Evolutionary conservation across 1,140 invertebrate species (phyloP).

Genomic region (Caenorhabditis tropicalis): DNA sequence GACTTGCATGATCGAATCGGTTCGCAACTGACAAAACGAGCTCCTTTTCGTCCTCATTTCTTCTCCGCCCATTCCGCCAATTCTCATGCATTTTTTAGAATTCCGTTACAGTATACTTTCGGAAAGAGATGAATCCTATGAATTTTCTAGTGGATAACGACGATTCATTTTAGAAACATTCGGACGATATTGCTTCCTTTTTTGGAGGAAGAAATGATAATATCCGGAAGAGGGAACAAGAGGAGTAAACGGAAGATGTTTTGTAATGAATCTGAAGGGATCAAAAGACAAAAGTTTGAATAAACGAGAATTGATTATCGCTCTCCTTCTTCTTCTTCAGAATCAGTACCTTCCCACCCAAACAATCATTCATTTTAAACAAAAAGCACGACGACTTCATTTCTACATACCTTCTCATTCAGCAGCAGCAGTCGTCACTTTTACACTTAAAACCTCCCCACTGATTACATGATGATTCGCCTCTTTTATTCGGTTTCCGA

Average conservation of each 20-base stretch:
- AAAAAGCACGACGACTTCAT: not conserved
- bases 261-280: too few species aligned
- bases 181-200: not conserved
- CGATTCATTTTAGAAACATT: constrained; percentile 14
- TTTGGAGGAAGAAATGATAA: not conserved
- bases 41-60: not conserved
- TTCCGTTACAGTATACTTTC: not conserved
- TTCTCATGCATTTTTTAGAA: constrained; percentile 41
- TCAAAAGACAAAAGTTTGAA: not conserved
- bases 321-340: not conserved
- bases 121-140: constrained; percentile 6
- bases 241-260: too few species aligned
- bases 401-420: not conserved
- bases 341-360: not conserved
- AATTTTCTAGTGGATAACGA: not conserved
- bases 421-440: not conserved
- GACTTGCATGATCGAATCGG: constrained; percentile 59
- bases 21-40: not conserved
- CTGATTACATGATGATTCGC: not conserved
- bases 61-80: not conserved
- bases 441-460: constrained; percentile 30
- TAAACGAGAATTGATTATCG: not conserved
- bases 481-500: not conserved
- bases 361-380: constrained; percentile 13
- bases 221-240: not conserved